These are phyloP conservation scores for Chlorospingus semifuscus DNA, from an alignment of 2,797 vertebrate genomes.

Conservation along the genomic window DNA sequence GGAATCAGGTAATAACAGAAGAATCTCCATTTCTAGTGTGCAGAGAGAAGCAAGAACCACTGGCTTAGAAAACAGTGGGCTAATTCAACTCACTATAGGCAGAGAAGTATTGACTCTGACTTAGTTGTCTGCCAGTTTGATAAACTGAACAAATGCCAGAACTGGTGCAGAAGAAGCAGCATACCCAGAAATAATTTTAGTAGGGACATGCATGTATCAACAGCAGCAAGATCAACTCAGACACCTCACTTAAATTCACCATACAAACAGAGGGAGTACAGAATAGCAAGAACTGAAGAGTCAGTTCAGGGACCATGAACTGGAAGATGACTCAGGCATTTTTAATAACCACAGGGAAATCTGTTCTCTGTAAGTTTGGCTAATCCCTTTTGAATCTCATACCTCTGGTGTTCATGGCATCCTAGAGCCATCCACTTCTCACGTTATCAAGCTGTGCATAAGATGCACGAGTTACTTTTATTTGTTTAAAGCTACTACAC, in stretches of 20 bases:
- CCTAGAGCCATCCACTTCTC: background rate
- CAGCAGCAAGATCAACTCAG: background rate
- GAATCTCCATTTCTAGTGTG: background rate
- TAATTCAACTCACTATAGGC: background rate
- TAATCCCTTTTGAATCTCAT: background rate
- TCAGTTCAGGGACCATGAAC: background rate
- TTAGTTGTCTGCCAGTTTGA: background rate
- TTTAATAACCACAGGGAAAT: background rate
- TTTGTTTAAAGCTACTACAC: background rate
- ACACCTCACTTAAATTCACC: background rate
- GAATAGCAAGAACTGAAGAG: background rate
- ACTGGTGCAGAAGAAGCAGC: background rate
- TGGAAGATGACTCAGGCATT: background rate
- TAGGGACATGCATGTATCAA: background rate
- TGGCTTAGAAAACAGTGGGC: background rate
- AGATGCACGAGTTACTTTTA: background rate
- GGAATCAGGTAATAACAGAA: background rate
- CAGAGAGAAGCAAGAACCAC: background rate
- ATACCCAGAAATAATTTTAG: background rate
- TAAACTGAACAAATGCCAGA: background rate
- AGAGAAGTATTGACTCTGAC: background rate
- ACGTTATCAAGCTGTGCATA: background rate
- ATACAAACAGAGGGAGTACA: background rate
- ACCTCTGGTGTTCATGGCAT: background rate
- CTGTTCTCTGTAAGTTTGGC: background rate